phyloP scores from a whole-genome alignment of 2,113 vertebrate species.

The Sapajus apella region DNA sequence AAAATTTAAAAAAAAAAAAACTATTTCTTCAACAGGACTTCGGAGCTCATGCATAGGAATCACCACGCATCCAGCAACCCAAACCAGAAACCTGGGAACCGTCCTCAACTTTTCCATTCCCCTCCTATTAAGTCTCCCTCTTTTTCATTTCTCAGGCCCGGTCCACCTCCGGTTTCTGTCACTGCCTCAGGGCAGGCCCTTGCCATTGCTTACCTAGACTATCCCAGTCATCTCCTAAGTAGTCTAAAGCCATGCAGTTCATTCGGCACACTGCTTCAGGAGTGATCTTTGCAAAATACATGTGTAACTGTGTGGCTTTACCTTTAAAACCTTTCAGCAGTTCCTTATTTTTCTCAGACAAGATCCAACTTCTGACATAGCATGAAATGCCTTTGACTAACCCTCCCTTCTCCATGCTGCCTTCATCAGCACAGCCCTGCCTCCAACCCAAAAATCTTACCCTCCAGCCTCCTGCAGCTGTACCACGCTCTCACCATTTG shows the following conservation, averaged over 20 bases:
- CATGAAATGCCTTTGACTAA: background rate
- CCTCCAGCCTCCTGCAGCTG: background rate
- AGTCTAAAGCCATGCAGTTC: background rate
- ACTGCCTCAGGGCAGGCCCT: background rate
- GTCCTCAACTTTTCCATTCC: background rate
- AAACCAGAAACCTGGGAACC: background rate
- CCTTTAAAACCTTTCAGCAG: background rate
- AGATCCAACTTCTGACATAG: background rate
- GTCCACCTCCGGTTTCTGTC: background rate
- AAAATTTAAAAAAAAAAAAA: background rate
- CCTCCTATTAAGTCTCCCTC: background rate
- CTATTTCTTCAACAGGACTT: background rate
- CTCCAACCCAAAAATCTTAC: background rate
- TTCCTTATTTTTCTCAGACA: background rate
- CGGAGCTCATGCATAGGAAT: background rate
- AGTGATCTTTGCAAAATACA: background rate
- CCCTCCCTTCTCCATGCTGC: background rate
- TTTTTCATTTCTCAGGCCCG: background rate
- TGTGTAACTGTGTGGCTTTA: background rate
- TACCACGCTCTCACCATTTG: rapidly evolving
- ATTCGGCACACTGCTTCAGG: background rate
- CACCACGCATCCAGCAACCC: background rate
- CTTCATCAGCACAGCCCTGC: background rate
- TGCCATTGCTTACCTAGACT: background rate
- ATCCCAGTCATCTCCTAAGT: background rate